phyloP scores from a whole-genome alignment of 2,888 invertebrate genomes.

The Eristalinus aeneus region DNA sequence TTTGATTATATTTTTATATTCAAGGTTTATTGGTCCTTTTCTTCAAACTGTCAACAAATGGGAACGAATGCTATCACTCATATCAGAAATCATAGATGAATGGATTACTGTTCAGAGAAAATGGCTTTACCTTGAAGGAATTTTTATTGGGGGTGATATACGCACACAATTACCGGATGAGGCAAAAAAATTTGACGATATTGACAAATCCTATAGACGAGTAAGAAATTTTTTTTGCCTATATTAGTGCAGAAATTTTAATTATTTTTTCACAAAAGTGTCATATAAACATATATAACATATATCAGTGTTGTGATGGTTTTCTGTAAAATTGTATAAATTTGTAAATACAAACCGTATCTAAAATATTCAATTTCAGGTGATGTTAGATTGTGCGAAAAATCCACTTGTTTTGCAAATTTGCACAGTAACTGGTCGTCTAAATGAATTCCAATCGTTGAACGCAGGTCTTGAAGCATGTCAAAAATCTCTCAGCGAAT shows the following conservation, averaged over 20 bases:
- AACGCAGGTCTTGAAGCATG: constrained; percentile 91
- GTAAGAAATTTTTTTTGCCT: constrained; percentile 79
- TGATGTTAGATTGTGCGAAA: constrained; percentile 92
- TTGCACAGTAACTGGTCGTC: constrained; percentile 87
- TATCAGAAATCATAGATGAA: constrained; percentile 92
- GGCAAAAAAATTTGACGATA: constrained; percentile 93
- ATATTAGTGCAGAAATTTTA: too few species aligned
- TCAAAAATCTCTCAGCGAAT: constrained; percentile 95
- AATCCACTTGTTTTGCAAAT: constrained; percentile 90
- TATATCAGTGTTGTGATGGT: too few species aligned
- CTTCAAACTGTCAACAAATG: constrained; percentile 90
- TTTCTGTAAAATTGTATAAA: constrained; percentile 71
- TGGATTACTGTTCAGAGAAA: constrained; percentile 94
- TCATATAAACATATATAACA: too few species aligned
- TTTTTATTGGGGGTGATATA: constrained; percentile 95
- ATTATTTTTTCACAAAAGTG: too few species aligned
- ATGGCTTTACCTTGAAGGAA: constrained; percentile 96
- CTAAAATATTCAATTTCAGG: constrained; percentile 81
- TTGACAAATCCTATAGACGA: constrained; percentile 90
- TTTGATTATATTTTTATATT: too few species aligned
- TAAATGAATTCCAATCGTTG: constrained; percentile 88
- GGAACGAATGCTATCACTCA: constrained; percentile 90
- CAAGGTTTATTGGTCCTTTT: constrained; percentile 93
- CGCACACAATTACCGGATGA: constrained; percentile 93
- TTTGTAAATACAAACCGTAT: background rate